These are phyloP conservation scores for Rhinophrynus dorsalis DNA, from an alignment of 2,797 vertebrate species.

Conservation along the genomic window DNA sequence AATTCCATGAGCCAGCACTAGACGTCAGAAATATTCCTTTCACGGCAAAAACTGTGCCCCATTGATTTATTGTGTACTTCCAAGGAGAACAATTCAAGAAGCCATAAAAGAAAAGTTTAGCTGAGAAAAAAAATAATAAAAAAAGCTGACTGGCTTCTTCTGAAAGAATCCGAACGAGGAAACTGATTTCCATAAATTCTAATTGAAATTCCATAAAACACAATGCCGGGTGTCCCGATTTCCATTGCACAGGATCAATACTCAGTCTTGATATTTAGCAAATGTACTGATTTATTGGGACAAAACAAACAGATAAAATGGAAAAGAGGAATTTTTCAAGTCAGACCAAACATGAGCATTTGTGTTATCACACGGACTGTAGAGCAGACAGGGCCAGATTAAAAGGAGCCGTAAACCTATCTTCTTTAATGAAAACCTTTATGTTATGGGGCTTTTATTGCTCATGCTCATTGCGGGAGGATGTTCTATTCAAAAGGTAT, in stretches of 20 bases:
- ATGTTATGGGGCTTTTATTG: no score
- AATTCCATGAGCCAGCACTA: constrained; percentile 54
- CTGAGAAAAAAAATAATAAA: constrained; percentile 48
- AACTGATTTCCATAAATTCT: constrained; percentile 35
- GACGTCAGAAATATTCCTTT: constrained; percentile 52
- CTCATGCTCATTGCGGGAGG: no score
- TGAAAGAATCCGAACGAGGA: constrained; percentile 9
- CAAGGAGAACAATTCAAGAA: constrained; percentile 60
- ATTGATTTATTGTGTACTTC: constrained; percentile 64
- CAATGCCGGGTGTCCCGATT: neutral
- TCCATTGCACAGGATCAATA: neutral
- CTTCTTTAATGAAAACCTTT: no score
- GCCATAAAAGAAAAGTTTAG: constrained; percentile 51
- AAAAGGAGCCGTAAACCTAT: no score
- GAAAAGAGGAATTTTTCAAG: no score
- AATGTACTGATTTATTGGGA: constrained; percentile 28
- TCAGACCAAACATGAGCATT: no score
- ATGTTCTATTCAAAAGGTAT: no score
- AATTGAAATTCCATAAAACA: constrained; percentile 36
- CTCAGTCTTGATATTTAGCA: fast-evolving
- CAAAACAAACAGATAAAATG: constrained; percentile 1
- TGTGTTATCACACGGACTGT: no score
- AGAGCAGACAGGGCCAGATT: no score
- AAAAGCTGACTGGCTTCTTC: constrained; percentile 27
- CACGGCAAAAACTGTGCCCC: constrained; percentile 56